Conservation (phyloP, 1,140 invertebrate species). For the Tetragonula clypearis region DNA sequence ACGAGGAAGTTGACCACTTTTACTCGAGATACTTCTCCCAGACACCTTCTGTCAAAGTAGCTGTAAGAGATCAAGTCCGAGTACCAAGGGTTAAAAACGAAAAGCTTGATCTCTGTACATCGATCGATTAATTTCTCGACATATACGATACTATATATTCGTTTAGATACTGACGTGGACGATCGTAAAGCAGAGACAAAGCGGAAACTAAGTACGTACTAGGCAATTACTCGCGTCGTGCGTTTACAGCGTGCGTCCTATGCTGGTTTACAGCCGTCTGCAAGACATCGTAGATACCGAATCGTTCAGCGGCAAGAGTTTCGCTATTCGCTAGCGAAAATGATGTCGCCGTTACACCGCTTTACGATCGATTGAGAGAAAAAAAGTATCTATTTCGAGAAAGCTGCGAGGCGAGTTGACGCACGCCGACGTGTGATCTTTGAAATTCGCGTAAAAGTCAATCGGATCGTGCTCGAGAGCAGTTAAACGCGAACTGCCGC, state of each 20-base stretch:
- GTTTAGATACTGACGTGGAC: not conserved
- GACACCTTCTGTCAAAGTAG: no score
- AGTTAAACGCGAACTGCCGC: not conserved
- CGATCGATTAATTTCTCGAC: not conserved
- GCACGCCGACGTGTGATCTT: no score
- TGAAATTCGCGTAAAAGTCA: not conserved
- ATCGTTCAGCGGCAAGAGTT: not conserved
- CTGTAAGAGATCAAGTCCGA: no score
- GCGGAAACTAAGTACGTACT: not conserved
- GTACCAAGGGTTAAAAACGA: not conserved
- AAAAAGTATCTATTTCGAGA: no score
- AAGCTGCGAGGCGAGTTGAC: not conserved
- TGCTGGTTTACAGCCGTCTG: no score
- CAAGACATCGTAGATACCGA: not conserved
- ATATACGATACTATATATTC: not conserved
- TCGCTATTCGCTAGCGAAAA: not conserved
- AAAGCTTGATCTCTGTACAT: not conserved
- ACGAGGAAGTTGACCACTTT: no score
- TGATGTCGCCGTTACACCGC: not conserved
- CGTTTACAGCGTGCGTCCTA: not conserved
- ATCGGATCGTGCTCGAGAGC: not conserved
- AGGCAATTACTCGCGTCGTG: not conserved
- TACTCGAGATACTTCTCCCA: no score
- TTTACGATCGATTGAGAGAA: not conserved
- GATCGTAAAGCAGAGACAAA: not conserved